These are phyloP conservation scores for Drosophila tanythrix DNA, from an alignment of 2,888 invertebrate species.

Conservation along the genomic window DNA sequence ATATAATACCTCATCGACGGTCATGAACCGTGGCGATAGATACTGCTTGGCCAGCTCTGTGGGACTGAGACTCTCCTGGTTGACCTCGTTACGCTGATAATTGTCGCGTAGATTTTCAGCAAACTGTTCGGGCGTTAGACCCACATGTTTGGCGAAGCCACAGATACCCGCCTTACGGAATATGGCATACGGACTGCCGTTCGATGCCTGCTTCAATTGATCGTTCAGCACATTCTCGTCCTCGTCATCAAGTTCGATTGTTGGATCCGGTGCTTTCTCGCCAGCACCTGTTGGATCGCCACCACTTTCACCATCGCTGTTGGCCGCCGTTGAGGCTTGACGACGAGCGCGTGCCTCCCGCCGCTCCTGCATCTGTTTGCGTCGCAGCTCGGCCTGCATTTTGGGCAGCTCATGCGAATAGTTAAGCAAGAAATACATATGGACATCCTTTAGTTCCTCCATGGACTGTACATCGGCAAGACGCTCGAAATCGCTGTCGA, in stretches of 20 bases:
- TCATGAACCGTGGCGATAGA: conserved; percentile 88
- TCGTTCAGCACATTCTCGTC: conserved; percentile 89
- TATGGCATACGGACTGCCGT: conserved; percentile 95
- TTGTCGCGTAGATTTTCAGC: conserved; percentile 98
- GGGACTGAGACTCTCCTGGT: conserved; percentile 95
- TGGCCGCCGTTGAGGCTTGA: conserved; percentile 53
- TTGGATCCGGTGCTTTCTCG: conserved; percentile 80
- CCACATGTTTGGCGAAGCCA: conserved; percentile 95
- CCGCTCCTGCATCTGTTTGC: conserved; percentile 86
- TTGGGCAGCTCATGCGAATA: conserved; percentile 93
- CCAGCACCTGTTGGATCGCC: conserved; percentile 56
- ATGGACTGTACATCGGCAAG: conserved; percentile 91
- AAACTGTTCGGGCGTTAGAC: conserved; percentile 96
- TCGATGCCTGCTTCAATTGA: conserved; percentile 92
- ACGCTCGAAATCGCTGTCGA: conserved; percentile 93
- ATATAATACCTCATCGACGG: conserved; percentile 92
- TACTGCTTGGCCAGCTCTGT: conserved; percentile 92
- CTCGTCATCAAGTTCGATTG: conserved; percentile 87
- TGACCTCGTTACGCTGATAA: conserved; percentile 97
- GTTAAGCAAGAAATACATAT: conserved; percentile 96
- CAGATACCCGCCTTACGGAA: conserved; percentile 94
- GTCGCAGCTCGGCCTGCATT: conserved; percentile 91
- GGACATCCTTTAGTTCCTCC: conserved; percentile 97
- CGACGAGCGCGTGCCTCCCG: conserved; percentile 68
- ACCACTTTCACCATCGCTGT: conserved; percentile 72